Evolutionary conservation across 2,888 invertebrate species (phyloP).

Genomic region (Diachrysia chrysitis): DNA sequence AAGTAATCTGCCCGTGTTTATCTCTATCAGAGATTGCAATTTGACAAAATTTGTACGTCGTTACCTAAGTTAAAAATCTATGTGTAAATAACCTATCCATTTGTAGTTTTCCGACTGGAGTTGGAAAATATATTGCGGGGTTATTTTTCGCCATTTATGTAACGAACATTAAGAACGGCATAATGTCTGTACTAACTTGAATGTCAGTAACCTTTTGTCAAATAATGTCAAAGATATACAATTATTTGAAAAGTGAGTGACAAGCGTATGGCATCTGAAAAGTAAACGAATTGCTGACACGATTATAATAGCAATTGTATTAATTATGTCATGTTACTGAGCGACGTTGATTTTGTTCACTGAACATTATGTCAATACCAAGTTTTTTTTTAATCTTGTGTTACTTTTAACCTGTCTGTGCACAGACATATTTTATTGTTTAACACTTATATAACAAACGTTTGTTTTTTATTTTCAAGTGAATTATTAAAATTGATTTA

Average conservation of each 20-base stretch:
- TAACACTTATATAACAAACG: constrained; percentile 19
- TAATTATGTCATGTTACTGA: constrained; percentile 44
- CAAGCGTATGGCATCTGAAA: constrained; percentile 72
- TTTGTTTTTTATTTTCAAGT: constrained; percentile 10
- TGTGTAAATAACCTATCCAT: too few species aligned
- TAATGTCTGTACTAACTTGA: constrained; percentile 12
- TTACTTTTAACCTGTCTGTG: constrained; percentile 15
- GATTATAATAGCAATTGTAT: constrained; percentile 67
- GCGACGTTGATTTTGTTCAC: constrained; percentile 57
- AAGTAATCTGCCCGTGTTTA: too few species aligned
- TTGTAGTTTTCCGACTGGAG: too few species aligned
- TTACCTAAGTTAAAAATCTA: too few species aligned
- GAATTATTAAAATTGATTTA: constrained; percentile 12
- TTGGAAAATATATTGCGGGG: background rate
- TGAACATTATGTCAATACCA: constrained; percentile 26
- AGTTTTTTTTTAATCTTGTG: constrained; percentile 9
- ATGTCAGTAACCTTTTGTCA: constrained; percentile 48
- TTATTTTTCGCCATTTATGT: background rate
- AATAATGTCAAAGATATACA: constrained; percentile 58
- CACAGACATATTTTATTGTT: constrained; percentile 8
- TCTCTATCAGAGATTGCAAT: too few species aligned
- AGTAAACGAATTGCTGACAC: constrained; percentile 62
- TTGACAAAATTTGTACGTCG: too few species aligned
- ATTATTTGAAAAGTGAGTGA: constrained; percentile 74
- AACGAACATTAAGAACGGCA: background rate